Conservation (phyloP, 1,140 invertebrate species). For the Zaprionus tsacasi region DNA sequence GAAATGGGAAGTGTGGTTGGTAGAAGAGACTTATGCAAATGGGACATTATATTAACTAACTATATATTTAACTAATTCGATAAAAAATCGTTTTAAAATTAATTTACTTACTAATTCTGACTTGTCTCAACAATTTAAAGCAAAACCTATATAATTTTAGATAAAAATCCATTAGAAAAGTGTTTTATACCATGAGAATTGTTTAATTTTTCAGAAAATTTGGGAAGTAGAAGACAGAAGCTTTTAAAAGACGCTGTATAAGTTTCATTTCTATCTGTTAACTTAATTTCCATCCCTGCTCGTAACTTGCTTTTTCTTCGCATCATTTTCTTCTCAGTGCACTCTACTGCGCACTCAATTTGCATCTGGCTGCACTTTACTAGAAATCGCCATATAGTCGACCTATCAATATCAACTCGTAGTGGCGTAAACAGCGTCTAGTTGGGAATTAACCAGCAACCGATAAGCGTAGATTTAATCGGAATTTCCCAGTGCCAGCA, state of each 20-base stretch:
- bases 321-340: neutral
- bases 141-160: no score
- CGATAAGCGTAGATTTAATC: neutral
- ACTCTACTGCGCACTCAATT: neutral
- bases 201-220: no score
- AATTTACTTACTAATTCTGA: no score
- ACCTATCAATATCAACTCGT: slow-evolving; percentile 3
- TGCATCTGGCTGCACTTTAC: neutral
- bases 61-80: no score
- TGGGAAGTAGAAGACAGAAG: no score
- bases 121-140: no score
- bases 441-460: slow-evolving; percentile 3
- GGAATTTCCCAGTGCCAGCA: slow-evolving; percentile 15
- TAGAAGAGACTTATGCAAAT: neutral
- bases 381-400: neutral
- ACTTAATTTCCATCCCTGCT: neutral
- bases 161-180: no score
- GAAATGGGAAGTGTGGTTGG: neutral
- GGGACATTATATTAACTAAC: neutral
- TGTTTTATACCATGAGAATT: no score
- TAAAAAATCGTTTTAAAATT: no score
- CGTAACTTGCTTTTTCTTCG: neutral
- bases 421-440: neutral
- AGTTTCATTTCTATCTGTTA: no score
- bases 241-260: no score